These are phyloP conservation scores for Sarcophaga subvicina DNA, from an alignment of 2,888 invertebrate species.

Conservation along the genomic window DNA sequence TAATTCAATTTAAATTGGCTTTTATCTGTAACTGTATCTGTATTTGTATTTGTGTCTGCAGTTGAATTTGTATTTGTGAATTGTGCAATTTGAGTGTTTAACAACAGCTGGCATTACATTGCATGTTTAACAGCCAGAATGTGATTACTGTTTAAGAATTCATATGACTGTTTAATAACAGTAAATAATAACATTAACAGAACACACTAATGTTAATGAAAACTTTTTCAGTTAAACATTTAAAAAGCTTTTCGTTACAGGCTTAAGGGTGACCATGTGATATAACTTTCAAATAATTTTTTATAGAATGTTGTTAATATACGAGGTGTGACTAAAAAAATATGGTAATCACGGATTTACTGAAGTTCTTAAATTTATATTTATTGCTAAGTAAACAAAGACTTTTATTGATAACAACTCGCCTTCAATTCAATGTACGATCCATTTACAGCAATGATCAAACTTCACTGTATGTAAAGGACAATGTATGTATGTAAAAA, in stretches of 20 bases:
- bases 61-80: neutral
- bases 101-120: neutral
- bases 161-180: constrained; percentile 10
- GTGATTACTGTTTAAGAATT: neutral
- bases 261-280: neutral
- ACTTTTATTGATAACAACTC: too few species aligned
- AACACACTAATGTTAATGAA: neutral
- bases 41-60: neutral
- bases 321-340: too few species aligned
- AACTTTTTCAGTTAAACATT: constrained; percentile 28
- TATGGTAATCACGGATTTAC: too few species aligned
- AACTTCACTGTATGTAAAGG: too few species aligned
- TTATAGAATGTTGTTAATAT: too few species aligned
- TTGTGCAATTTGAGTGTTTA: constrained; percentile 34
- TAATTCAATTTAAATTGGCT: constrained; percentile 11
- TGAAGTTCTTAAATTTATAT: too few species aligned
- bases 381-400: too few species aligned
- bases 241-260: constrained; percentile 2
- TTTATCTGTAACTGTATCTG: neutral
- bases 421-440: too few species aligned
- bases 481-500: too few species aligned
- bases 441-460: too few species aligned
- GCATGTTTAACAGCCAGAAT: neutral
- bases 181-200: neutral
- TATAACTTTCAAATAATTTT: too few species aligned